Base-by-base conservation (phyloP, 1,140 invertebrate genomes). In the Hyles vespertilio region DNA sequence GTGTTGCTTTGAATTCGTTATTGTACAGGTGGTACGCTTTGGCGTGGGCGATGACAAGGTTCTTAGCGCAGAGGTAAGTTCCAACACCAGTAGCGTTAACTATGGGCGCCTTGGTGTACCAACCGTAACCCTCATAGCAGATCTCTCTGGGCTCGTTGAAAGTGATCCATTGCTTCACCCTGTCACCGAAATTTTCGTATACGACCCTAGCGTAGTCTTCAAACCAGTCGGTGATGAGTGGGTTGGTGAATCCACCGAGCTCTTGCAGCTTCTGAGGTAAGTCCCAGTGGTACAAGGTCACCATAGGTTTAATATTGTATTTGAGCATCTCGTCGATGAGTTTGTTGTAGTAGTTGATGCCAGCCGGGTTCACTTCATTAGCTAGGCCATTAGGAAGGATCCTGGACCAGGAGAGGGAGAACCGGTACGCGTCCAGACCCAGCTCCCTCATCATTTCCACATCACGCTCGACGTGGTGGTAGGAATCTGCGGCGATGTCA, bases 291-390 rank as follows among this genome's bases (percentile, higher is more conserved):
- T 75, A 84, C 0, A 87, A 58, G 4, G 74, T 81, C 2, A 91
- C 77, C 32, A 83, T 64, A 0, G 80, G 70, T 47, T 90, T 90
- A 3, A 89, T 77, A 81, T 73, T 68, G 57, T 83, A 75, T 62
- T 77, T 77, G 0, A 74, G 67, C 77, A 70, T 80, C 68, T 90
- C 90, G 65, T 92, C 67, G 44, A 93, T 91, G 3, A 93, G 75
- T 40, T 91, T 89, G 61, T 91, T 91, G 74, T 94, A 93, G 67
- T 92, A 93, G 9, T 83, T 69, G 2, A 92, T 52, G 9, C 90
- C 91, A 5, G 68, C 71, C 61, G 87, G 71, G 65, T 91, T 93
- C 11, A 93, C 69, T 4, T 86, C 36, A 57, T 91, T 84, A 0
- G 80, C 45, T 11, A 83, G 83, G 43, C 93, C 92, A 55, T 83